These are phyloP conservation scores for Aphis craccivora DNA, from an alignment of 1,140 invertebrate species.

Conservation along the genomic window DNA sequence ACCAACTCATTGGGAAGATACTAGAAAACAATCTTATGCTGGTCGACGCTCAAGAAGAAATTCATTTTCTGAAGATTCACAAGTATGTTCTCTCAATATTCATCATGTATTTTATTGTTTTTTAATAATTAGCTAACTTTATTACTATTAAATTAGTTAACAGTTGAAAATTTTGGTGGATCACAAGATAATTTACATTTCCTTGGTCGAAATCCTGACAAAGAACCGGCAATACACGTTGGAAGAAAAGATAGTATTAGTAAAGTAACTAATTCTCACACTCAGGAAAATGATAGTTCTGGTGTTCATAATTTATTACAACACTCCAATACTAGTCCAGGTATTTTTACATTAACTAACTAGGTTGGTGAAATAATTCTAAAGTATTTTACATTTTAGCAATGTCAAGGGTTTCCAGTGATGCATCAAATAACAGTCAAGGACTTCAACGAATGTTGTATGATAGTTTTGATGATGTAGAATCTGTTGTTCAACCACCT, in stretches of 20 bases:
- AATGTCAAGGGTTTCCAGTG: slow-evolving; percentile 28
- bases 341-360: neutral
- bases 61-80: slow-evolving; percentile 84
- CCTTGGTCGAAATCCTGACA: slow-evolving; percentile 78
- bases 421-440: slow-evolving; percentile 59
- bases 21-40: slow-evolving; percentile 74
- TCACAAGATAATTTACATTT: slow-evolving; percentile 72
- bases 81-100: slow-evolving; percentile 59
- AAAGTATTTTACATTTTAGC: neutral
- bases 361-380: neutral
- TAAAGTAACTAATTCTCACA: slow-evolving; percentile 35
- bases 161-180: slow-evolving; percentile 89
- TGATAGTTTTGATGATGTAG: slow-evolving; percentile 58
- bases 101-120: neutral
- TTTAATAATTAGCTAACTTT: neutral
- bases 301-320: slow-evolving; percentile 50
- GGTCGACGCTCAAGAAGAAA: slow-evolving; percentile 83
- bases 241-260: slow-evolving; percentile 61
- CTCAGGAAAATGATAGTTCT: slow-evolving; percentile 58
- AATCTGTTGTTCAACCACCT: neutral
- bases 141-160: slow-evolving; percentile 70
- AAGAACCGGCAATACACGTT: slow-evolving; percentile 72
- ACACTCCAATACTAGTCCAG: slow-evolving; percentile 48
- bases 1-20: slow-evolving; percentile 83
- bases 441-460: slow-evolving; percentile 61